Evolutionary conservation across 2,797 vertebrate genomes (phyloP).

Genomic region (Saxicola maurus): DNA sequence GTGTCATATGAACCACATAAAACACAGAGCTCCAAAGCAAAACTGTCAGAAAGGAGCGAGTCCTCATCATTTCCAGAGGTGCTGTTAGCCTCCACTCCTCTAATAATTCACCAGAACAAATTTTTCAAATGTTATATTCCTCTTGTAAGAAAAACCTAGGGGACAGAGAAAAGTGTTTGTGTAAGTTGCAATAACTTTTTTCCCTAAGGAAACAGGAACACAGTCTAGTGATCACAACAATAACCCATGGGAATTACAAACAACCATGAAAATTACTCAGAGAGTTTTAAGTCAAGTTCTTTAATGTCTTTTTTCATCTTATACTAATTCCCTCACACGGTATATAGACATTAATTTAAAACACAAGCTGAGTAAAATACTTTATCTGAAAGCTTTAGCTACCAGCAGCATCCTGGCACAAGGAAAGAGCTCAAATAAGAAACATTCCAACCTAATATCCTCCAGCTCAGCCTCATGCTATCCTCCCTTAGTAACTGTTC

Average conservation of each 20-base stretch:
- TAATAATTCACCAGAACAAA: background rate
- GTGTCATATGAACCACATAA: constrained; percentile 19
- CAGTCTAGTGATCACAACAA: background rate
- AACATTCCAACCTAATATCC: background rate
- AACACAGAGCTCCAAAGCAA: constrained; percentile 66
- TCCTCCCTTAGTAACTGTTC: background rate
- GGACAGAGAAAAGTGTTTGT: background rate
- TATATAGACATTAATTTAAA: background rate
- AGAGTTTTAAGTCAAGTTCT: background rate
- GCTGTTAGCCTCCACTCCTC: background rate
- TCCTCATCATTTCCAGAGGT: constrained; percentile 66
- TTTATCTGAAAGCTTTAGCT: background rate
- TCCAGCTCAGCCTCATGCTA: background rate
- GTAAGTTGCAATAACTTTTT: background rate
- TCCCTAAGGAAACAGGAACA: background rate
- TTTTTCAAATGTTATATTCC: background rate
- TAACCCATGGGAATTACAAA: background rate
- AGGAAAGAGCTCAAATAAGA: background rate
- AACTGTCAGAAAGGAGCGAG: constrained; percentile 43
- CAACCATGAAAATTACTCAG: background rate
- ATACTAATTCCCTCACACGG: background rate
- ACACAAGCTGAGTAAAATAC: background rate
- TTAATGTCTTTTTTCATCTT: background rate
- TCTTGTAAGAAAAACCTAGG: constrained; percentile 19
- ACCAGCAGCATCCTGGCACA: background rate